Base-by-base conservation (phyloP, 2,888 invertebrate genomes). In the Aradus depressus region DNA sequence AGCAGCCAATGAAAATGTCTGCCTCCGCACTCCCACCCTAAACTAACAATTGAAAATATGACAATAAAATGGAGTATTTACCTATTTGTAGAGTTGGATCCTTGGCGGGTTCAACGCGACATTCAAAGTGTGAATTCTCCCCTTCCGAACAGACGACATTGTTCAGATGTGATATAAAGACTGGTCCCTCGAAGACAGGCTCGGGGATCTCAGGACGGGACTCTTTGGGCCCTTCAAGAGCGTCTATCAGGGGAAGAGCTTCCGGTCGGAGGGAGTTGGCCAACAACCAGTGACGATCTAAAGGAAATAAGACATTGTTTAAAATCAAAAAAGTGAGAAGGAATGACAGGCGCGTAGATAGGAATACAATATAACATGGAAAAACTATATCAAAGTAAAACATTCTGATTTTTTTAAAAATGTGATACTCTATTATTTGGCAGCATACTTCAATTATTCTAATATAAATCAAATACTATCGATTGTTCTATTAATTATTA, bases 181-280 rank as follows among this genome's bases (percentile, higher is more conserved):
- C 83, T 0, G 92, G 91, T 28, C 80, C 77, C 66, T 90, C 90
- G 64, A 82, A 91, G 0, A 75, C 75, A 21, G 84, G 80, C 66
- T 90, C 90, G 5, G 82, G 79, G 26, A 77, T 74, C 51, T 83
- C 84, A 1, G 76, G 72, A 52, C 77, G 77, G 2, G 68, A 72
- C 50, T 76, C 75, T 58, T 79, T 77, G 4, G 87, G 86, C 64
- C 81, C 83, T 70, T 95, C 95, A 45, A 95, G 70, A 50, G 84
- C 82, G 56, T 83, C 85, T 62, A 91, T 87, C 67, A 84, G 84
- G 21, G 82, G 84, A 64, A 90, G 75, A 52, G 88, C 90, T 65
- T 89, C 86, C 1, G 92, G 93, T 68, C 91, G 90, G 53, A 91
- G 72, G 2, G 91, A 80, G 61, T 89, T 88, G 25, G 84, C 87